A percentile compares a stretch with the other conserved stretches of the same genome.
Evolutionary conservation across 1,140 invertebrate species (phyloP).

Genomic region (Contarinia nasturtii): DNA sequence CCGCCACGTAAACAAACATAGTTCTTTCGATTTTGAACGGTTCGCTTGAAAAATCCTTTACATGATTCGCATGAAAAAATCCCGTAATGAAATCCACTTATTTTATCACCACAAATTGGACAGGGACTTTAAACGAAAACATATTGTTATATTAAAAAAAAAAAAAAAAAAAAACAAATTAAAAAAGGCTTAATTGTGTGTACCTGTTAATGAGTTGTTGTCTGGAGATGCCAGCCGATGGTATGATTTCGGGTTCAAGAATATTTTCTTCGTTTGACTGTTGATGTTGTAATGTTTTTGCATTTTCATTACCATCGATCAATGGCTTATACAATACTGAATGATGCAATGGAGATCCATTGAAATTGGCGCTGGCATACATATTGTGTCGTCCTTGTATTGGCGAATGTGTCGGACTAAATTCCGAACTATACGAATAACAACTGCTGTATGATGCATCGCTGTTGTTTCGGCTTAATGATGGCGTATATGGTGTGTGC

Average conservation of each 20-base stretch:
- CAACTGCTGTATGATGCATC: constrained; percentile 71
- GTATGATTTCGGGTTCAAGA: constrained; percentile 10
- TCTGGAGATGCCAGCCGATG: constrained; percentile 56
- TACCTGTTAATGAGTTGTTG: constrained; percentile 61
- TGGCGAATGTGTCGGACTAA: constrained; percentile 70
- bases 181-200: not conserved
- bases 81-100: constrained; percentile 87
- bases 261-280: constrained; percentile 4
- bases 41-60: constrained; percentile 97
- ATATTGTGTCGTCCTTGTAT: constrained; percentile 39
- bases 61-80: constrained; percentile 95
- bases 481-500: constrained; percentile 58
- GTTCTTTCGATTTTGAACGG: constrained; percentile 93
- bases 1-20: constrained; percentile 85
- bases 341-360: constrained; percentile 29
- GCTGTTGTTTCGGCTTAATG: constrained; percentile 70
- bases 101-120: constrained; percentile 88
- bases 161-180: not conserved
- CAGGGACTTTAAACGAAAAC: constrained; percentile 53
- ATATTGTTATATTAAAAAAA: too few relatives aligned
- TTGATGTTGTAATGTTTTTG: not conserved
- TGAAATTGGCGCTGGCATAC: constrained; percentile 13
- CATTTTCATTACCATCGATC: constrained; percentile 9
- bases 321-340: constrained; percentile 26
- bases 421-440: constrained; percentile 54